Percentiles rank a stretch among this genome's conserved stretches.
phyloP scores from a whole-genome alignment of 2,888 invertebrate genomes.

The Lithophane socia region DNA sequence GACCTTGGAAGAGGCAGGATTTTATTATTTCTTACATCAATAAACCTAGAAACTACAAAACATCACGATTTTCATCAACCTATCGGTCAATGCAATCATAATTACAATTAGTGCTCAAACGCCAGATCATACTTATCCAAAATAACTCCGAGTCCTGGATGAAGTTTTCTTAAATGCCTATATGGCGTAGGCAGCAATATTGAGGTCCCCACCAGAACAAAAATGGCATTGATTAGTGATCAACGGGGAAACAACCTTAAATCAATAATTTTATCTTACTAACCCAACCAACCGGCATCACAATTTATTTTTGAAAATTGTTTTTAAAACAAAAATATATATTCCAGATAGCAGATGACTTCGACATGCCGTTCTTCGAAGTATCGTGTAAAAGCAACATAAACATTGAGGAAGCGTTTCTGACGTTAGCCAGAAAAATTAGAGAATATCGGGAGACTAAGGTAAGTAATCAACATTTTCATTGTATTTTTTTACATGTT shows the following conservation, averaged over 20 bases:
- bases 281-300: too few relatives aligned
- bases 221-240: not conserved
- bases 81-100: constrained; percentile 12
- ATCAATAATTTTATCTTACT: too few relatives aligned
- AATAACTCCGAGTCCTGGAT: not conserved
- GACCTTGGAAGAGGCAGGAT: not conserved
- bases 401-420: constrained; percentile 95
- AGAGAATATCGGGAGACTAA: constrained; percentile 94
- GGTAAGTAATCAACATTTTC: constrained; percentile 90
- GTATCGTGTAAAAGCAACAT: constrained; percentile 96
- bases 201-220: not conserved
- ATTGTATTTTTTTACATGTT: not conserved
- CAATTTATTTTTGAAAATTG: not conserved
- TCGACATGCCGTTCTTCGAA: constrained; percentile 97
- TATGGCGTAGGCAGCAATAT: not conserved
- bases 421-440: constrained; percentile 95
- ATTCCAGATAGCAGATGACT: constrained; percentile 95
- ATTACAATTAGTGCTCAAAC: constrained; percentile 22
- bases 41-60: not conserved
- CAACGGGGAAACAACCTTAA: too few relatives aligned
- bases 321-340: not conserved
- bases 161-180: not conserved
- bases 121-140: constrained; percentile 1
- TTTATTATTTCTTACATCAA: constrained; percentile 9
- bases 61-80: constrained; percentile 29